Evolutionary conservation across 2,888 invertebrate genomes (phyloP).

Genomic region (Augiades crinisus): DNA sequence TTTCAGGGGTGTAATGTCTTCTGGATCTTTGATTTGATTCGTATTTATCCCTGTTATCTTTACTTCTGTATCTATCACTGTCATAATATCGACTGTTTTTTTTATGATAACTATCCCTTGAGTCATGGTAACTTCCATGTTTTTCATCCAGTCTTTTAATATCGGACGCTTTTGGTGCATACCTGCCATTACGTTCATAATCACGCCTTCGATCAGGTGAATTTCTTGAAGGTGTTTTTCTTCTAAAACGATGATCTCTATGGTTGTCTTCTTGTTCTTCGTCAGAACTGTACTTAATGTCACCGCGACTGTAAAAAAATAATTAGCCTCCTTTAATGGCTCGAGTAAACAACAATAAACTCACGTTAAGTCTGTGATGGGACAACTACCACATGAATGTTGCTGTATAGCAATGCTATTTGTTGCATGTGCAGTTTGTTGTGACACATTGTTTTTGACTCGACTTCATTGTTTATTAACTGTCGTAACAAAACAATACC

Average conservation of each 20-base stretch:
- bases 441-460: too few species aligned
- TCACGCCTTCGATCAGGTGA: background rate
- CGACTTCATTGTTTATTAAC: too few species aligned
- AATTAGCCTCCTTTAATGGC: background rate
- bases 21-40: constrained; percentile 41
- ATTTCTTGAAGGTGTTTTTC: constrained; percentile 28
- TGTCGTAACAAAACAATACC: too few species aligned
- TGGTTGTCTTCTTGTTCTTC: constrained; percentile 45
- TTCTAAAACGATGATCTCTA: constrained; percentile 35
- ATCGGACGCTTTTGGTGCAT: constrained; percentile 4
- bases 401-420: too few species aligned
- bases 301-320: constrained; percentile 5
- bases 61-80: constrained; percentile 38
- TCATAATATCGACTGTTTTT: constrained; percentile 38
- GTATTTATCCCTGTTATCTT: constrained; percentile 43
- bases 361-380: too few species aligned
- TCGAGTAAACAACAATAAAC: too few species aligned
- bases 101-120: constrained; percentile 30
- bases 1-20: constrained; percentile 46
- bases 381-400: too few species aligned
- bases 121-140: constrained; percentile 17
- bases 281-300: constrained; percentile 46
- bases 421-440: too few species aligned
- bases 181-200: background rate
- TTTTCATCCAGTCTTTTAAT: background rate